Base-by-base conservation (phyloP, 2,113 vertebrate genomes). In the Mandrillus leucophaeus region DNA sequence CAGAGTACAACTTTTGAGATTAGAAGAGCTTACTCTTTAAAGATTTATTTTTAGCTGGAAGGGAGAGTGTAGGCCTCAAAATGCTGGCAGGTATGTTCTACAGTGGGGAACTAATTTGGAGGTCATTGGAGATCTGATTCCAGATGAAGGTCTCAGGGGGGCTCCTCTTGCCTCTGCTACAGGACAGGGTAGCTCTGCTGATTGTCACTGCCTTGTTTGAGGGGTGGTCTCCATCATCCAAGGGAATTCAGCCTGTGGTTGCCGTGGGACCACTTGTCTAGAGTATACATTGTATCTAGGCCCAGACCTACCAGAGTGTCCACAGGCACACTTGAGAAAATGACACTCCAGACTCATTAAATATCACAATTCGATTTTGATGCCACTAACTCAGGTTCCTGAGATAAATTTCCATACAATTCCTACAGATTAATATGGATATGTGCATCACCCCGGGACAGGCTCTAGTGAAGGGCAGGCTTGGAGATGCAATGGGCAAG, bases 361-460 rank as follows among this genome's bases (percentile, higher is more conserved):
- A 64, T 96, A 50, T 40, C 66, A 86, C 0, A 0, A 82, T 87
- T 91, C 68, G 95, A 85, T 93, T 97, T 94, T 45, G 35, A 64
- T 79, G 40, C 50, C 96, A 89, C 79, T 68, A 88, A 92, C 40
- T 93, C 23, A 88, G 82, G 80, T 18, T 96, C 92, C 45, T 52
- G 64, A 96, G 95, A 93, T 91, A 88, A 97, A 98, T 89, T 82
- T 83, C 70, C 86, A 64, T 10, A 43, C 32, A 64, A 4, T 52
- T 96, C 93, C 97, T 98, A 86, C 20, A 98, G 92, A 66, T 89
- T 80, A 61, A 45, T 84, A 81, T 23, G 5, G 88, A 98, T 95
- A 40, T 89, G 84, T 86, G 84, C 72, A 97, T 95, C 95, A 80
- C 70, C 93, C 32, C 14, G 86, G 22, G 68, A 80, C 0, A 1